Conservation (phyloP, 2,888 invertebrate species). For the Cephus pygmeus region DNA sequence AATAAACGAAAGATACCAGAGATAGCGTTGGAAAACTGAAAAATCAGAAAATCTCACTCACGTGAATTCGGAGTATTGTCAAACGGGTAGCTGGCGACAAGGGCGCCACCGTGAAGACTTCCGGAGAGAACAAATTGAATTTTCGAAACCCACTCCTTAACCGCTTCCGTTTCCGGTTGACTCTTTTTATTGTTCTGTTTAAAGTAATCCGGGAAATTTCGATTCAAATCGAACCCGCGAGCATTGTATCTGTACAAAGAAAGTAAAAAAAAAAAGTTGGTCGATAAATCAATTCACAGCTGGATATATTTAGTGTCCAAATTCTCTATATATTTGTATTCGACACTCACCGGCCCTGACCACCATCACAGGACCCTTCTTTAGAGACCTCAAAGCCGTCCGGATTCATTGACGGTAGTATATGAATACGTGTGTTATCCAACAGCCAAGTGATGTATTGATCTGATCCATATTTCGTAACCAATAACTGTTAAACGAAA, state of each 20-base stretch:
- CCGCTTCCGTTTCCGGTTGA: constrained; percentile 95
- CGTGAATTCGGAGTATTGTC: constrained; percentile 95
- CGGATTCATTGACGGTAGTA: constrained; percentile 98
- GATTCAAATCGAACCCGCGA: constrained; percentile 89
- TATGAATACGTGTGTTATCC: constrained; percentile 95
- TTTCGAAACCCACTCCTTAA: constrained; percentile 93
- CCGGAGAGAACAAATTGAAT: constrained; percentile 95
- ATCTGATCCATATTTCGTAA: constrained; percentile 84
- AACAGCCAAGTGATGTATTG: constrained; percentile 89
- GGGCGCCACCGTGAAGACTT: constrained; percentile 93
- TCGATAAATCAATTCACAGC: not conserved
- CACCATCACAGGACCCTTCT: constrained; percentile 88
- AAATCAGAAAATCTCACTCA: constrained; percentile 69
- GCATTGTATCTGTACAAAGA: constrained; percentile 79
- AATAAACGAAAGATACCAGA: not conserved
- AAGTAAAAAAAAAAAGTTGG: constrained; percentile 5
- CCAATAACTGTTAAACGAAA: constrained; percentile 75
- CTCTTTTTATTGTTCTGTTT: constrained; percentile 87
- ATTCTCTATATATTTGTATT: not conserved
- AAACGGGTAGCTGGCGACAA: constrained; percentile 97
- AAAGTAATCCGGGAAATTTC: constrained; percentile 97
- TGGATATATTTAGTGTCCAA: not conserved
- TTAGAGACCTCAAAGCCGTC: constrained; percentile 95
- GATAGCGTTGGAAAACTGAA: not conserved
- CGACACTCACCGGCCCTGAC: constrained; percentile 80